Evolutionary conservation across 2,888 invertebrate species (phyloP).

Genomic region (Eupithecia dodoneata): DNA sequence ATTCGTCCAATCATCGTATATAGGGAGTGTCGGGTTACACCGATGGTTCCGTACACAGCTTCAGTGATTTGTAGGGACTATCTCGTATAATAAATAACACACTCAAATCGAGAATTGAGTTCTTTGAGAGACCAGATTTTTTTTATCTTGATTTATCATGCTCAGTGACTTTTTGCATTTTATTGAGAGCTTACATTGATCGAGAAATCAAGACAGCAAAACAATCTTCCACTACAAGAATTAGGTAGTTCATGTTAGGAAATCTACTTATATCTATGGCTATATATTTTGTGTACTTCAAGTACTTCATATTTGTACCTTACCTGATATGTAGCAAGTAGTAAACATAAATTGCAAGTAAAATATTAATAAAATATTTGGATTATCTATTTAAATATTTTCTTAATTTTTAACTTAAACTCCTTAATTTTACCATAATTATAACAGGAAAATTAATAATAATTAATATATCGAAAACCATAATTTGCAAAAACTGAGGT

Average conservation of each 20-base stretch:
- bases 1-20: slow-evolving; percentile 83
- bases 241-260: not conserved
- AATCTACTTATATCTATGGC: not conserved
- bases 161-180: slow-evolving; percentile 59
- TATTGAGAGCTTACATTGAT: slow-evolving; percentile 37
- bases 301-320: not conserved
- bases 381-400: too few species aligned
- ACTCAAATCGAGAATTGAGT: slow-evolving; percentile 78
- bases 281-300: not conserved
- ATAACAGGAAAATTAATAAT: too few species aligned
- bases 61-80: slow-evolving; percentile 82
- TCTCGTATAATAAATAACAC: slow-evolving; percentile 81
- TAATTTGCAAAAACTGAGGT: too few species aligned
- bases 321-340: not conserved
- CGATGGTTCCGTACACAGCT: slow-evolving; percentile 72
- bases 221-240: not conserved
- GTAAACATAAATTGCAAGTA: too few species aligned
- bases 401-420: too few species aligned
- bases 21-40: slow-evolving; percentile 83
- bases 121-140: slow-evolving; percentile 60
- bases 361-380: too few species aligned
- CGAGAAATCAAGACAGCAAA: slow-evolving; percentile 1
- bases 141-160: slow-evolving; percentile 62
- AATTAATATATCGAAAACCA: too few species aligned
- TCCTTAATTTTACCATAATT: too few species aligned